phyloP scores from a whole-genome alignment of 2,113 vertebrate species.

The Chelonoidis abingdonii region DNA sequence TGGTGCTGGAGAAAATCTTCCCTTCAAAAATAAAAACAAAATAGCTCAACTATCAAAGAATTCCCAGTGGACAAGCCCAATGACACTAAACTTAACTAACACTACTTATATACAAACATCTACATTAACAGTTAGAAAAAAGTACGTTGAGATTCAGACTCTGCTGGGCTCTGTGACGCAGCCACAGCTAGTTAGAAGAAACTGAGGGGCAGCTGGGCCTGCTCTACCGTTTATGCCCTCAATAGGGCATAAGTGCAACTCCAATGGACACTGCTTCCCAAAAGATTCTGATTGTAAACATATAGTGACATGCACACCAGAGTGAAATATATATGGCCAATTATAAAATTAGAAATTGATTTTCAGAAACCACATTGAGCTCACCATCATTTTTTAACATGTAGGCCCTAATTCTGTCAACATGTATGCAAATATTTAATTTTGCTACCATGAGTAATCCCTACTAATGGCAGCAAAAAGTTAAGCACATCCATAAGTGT shows the following conservation, averaged over 20 bases:
- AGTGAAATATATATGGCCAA: neutral
- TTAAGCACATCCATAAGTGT: neutral
- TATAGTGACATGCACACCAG: neutral
- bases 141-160: too few relatives aligned
- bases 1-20: too few relatives aligned
- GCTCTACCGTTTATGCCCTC: neutral
- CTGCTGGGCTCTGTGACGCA: too few relatives aligned
- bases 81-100: too few relatives aligned
- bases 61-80: too few relatives aligned
- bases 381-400: neutral
- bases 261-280: neutral
- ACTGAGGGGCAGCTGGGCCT: neutral
- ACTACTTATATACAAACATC: too few relatives aligned
- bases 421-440: fast-evolving
- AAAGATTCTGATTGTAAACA: neutral
- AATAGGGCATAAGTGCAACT: neutral
- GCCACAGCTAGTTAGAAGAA: neutral
- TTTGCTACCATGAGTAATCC: neutral
- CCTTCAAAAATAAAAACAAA: too few relatives aligned
- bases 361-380: neutral
- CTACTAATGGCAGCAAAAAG: neutral
- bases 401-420: neutral
- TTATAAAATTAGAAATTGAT: neutral
- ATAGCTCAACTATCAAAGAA: too few relatives aligned
- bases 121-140: too few relatives aligned